These are phyloP conservation scores for Acanthosepion pharaonis DNA, from an alignment of 2,888 invertebrate genomes.

Conservation along the genomic window DNA sequence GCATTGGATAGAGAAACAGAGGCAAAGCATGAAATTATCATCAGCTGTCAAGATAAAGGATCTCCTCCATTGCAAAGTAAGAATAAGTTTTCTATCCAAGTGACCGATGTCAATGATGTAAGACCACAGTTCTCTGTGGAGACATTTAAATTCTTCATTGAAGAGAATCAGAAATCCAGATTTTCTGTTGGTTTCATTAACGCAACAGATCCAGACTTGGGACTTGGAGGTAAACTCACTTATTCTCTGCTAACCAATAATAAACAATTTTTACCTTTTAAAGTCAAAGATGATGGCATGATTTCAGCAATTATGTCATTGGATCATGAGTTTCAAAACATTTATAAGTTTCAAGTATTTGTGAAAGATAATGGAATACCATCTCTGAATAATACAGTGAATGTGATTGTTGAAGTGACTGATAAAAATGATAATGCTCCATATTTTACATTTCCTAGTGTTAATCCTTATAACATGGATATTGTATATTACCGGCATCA, in stretches of 20 bases:
- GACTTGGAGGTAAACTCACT: constrained; percentile 11
- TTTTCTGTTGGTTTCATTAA: background rate
- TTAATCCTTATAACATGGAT: background rate
- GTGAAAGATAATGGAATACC: constrained; percentile 13
- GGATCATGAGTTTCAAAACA: constrained; percentile 23
- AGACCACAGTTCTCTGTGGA: constrained; percentile 10
- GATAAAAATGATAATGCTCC: constrained; percentile 24
- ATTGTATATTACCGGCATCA: constrained; percentile 23
- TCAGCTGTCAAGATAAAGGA: constrained; percentile 33
- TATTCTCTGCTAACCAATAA: background rate
- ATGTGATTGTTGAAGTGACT: constrained; percentile 10
- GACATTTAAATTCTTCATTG: background rate
- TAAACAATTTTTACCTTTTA: background rate
- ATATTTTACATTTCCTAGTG: constrained; percentile 10
- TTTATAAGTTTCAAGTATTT: constrained; percentile 33
- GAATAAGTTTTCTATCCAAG: background rate
- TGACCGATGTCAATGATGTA: constrained; percentile 12
- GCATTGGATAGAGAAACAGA: constrained; percentile 33
- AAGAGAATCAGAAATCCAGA: background rate
- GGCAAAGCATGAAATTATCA: constrained; percentile 21
- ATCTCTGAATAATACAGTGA: constrained; percentile 20
- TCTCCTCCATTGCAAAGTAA: constrained; percentile 16
- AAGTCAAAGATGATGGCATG: constrained; percentile 10
- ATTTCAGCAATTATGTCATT: background rate
- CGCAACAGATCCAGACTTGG: constrained; percentile 2